These are phyloP conservation scores for Onchidella celtica DNA, from an alignment of 2,888 invertebrate species.

Conservation along the genomic window DNA sequence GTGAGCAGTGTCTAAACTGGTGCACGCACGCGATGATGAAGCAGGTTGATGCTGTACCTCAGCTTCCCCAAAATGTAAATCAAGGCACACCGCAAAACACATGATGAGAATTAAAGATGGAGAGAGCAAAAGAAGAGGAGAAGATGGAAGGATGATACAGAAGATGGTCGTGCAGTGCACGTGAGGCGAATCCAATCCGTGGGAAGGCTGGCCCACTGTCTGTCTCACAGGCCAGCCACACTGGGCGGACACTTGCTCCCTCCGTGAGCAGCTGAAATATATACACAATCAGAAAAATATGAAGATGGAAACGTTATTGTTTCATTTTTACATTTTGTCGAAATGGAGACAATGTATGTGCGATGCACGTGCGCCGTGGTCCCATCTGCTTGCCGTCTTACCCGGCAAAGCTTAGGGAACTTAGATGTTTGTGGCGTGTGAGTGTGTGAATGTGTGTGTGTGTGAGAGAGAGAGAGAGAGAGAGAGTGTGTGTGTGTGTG, in stretches of 20 bases:
- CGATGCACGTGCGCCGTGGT: too few species aligned
- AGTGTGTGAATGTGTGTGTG: not conserved
- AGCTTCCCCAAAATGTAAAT: too few species aligned
- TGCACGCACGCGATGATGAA: too few species aligned
- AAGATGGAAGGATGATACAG: constrained; percentile 12
- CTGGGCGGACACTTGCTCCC: constrained; percentile 30
- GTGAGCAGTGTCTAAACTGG: too few species aligned
- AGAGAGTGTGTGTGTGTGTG: not conserved
- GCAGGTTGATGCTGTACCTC: too few species aligned
- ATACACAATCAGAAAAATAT: constrained; percentile 11
- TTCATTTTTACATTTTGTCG: constrained; percentile 2
- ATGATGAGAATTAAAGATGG: not conserved
- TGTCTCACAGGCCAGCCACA: constrained; percentile 18
- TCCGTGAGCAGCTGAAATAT: not conserved
- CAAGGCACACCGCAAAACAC: not conserved
- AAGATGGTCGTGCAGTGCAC: not conserved
- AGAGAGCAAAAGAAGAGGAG: not conserved
- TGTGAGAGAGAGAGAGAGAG: not conserved
- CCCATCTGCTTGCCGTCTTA: too few species aligned
- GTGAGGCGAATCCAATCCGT: constrained; percentile 23
- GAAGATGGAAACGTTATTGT: constrained; percentile 9
- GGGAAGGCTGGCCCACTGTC: constrained; percentile 5
- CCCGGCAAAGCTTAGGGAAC: too few species aligned
- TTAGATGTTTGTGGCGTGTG: not conserved
- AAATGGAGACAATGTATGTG: too few species aligned